Evolutionary conservation across 2,113 vertebrate genomes (phyloP).

Genomic region (Gasterosteus nipponicus): DNA sequence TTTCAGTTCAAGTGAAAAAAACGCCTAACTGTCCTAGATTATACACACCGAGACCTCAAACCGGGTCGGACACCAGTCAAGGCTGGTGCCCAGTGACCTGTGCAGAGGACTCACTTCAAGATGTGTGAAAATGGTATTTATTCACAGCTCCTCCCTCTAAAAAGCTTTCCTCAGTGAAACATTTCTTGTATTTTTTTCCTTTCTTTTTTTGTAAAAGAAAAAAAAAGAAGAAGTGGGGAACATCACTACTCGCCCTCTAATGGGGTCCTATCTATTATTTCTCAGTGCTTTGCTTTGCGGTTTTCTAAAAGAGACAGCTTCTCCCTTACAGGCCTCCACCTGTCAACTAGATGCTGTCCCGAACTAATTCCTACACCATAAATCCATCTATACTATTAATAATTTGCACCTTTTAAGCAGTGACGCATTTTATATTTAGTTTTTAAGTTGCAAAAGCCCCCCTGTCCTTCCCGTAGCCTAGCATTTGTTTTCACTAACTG

Average conservation of each 20-base stretch:
- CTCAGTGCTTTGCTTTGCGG: slow-evolving; percentile 53
- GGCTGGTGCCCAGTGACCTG: background rate
- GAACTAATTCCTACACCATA: slow-evolving; percentile 26
- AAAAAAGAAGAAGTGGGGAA: slow-evolving; percentile 13
- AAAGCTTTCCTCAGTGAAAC: background rate
- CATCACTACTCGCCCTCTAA: slow-evolving; percentile 40
- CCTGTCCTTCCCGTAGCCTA: background rate
- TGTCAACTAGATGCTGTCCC: slow-evolving; percentile 41
- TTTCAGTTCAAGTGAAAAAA: background rate
- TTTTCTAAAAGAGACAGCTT: slow-evolving; percentile 42
- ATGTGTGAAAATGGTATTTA: background rate
- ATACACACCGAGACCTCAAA: background rate
- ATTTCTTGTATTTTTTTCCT: background rate
- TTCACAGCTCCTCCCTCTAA: slow-evolving; percentile 13
- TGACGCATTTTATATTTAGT: slow-evolving; percentile 14
- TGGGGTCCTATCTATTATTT: slow-evolving; percentile 70
- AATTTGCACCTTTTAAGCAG: slow-evolving; percentile 25
- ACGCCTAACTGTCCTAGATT: background rate
- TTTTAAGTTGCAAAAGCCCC: background rate
- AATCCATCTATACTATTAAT: slow-evolving; percentile 29
- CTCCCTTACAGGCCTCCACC: slow-evolving; percentile 41
- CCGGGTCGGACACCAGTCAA: background rate
- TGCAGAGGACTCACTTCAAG: background rate
- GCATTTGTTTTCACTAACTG: slow-evolving; percentile 12
- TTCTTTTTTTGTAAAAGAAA: background rate